Evolutionary conservation across 2,113 vertebrate species (phyloP).

Genomic region (Neolamprologus kungweensis): DNA sequence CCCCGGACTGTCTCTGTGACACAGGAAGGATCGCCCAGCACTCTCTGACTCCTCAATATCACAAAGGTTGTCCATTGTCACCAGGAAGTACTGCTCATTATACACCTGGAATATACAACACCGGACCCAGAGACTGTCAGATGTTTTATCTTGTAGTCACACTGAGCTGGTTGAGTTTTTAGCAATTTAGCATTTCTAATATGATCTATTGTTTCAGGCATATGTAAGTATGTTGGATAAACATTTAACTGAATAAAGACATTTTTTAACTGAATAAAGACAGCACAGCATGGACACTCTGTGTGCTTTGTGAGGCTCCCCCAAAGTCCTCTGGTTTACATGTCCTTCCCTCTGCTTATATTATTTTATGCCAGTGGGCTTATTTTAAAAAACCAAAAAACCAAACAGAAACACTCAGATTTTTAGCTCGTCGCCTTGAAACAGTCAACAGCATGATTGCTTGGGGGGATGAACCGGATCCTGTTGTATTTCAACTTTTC

Average conservation of each 20-base stretch:
- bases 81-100: slow-evolving; percentile 83
- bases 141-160: neutral
- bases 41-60: slow-evolving; percentile 62
- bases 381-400: neutral
- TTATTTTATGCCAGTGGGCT: neutral
- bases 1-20: slow-evolving; percentile 68
- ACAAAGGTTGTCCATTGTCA: slow-evolving; percentile 86
- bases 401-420: neutral
- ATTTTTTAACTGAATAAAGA: neutral
- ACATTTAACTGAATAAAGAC: neutral
- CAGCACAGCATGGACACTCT: no score
- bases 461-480: neutral
- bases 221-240: neutral
- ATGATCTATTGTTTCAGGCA: neutral
- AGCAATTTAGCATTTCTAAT: neutral
- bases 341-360: neutral
- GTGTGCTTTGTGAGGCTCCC: neutral
- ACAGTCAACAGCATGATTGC: neutral
- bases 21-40: slow-evolving; percentile 71
- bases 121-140: neutral
- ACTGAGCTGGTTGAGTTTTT: neutral
- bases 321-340: neutral
- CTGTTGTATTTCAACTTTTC: neutral
- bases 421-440: neutral
- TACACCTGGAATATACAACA: slow-evolving; percentile 74